phyloP scores from a whole-genome alignment of 2,113 vertebrate genomes.

The Syngnathus typhle region DNA sequence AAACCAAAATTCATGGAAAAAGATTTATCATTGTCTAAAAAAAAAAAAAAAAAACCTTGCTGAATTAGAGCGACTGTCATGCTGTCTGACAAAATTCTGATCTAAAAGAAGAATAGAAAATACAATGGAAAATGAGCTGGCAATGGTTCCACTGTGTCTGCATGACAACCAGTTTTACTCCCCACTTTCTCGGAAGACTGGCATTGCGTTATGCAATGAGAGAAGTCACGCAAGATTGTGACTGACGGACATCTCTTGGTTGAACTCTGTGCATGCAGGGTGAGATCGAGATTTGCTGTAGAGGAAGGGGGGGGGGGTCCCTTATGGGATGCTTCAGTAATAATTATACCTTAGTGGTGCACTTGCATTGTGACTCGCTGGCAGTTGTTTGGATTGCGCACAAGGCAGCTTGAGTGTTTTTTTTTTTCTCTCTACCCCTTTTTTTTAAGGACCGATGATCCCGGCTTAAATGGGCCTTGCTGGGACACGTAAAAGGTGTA shows the following conservation, averaged over 20 bases:
- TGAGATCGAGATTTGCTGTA: not conserved
- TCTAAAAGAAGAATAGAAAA: not conserved
- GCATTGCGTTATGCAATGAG: not conserved
- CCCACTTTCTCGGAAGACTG: not conserved
- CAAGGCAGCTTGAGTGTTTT: constrained; percentile 49
- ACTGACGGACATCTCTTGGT: constrained; percentile 6
- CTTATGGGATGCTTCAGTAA: constrained; percentile 15
- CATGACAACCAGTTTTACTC: not conserved
- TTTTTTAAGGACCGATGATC: constrained; percentile 51
- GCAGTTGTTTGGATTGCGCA: constrained; percentile 57
- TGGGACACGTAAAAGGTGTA: constrained; percentile 66
- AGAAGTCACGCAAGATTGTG: not conserved
- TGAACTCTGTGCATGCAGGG: constrained; percentile 7
- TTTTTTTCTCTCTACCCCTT: constrained; percentile 46
- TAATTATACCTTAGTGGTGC: constrained; percentile 61
- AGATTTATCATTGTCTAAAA: no score
- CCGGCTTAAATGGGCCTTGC: constrained; percentile 57
- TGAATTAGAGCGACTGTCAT: not conserved
- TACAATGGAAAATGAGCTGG: no score
- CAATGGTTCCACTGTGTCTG: not conserved
- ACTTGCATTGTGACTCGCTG: constrained; percentile 42
- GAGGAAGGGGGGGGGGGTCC: not conserved
- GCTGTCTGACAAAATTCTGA: not conserved
- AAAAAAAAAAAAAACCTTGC: no score
- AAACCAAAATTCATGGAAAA: no score